Conservation (phyloP, 2,888 invertebrate species). For the Tuta absoluta region DNA sequence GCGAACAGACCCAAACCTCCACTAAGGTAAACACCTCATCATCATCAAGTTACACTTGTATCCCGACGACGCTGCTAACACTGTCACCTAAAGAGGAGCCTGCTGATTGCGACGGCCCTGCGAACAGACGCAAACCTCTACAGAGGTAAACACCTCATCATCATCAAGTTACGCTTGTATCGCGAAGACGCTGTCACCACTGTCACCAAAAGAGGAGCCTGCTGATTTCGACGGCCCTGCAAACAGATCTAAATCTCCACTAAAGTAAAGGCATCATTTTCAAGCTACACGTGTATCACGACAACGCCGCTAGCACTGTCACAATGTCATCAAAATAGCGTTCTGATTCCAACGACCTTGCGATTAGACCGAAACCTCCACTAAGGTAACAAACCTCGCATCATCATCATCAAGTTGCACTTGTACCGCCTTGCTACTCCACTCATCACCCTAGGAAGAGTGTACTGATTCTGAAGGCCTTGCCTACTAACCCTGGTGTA, state of each 20-base stretch:
- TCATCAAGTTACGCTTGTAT: slow-evolving; percentile 88
- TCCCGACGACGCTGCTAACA: slow-evolving; percentile 89
- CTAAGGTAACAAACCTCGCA: too few relatives aligned
- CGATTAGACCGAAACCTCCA: not conserved
- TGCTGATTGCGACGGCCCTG: slow-evolving; percentile 80
- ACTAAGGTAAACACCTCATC: too few relatives aligned
- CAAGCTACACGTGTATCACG: not conserved
- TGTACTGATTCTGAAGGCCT: slow-evolving; percentile 83
- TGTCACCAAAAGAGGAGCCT: slow-evolving; percentile 84
- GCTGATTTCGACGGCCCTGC: slow-evolving; percentile 81
- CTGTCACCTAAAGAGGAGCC: slow-evolving; percentile 86
- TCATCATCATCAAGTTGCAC: too few relatives aligned
- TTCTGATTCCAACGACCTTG: too few relatives aligned
- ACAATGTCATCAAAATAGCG: too few relatives aligned
- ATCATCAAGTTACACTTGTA: slow-evolving; percentile 89
- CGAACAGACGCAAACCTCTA: slow-evolving; percentile 84
- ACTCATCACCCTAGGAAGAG: slow-evolving; percentile 83
- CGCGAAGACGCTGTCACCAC: slow-evolving; percentile 89
- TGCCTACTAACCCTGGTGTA: slow-evolving; percentile 79
- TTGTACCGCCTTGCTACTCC: slow-evolving; percentile 90
- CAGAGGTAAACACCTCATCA: too few relatives aligned
- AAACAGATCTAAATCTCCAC: slow-evolving; percentile 84
- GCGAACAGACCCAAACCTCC: slow-evolving; percentile 84
- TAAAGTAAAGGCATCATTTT: slow-evolving; percentile 77
- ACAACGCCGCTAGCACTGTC: too few relatives aligned